These are phyloP conservation scores for Masticophis lateralis DNA, from an alignment of 2,797 vertebrate genomes.

Conservation along the genomic window DNA sequence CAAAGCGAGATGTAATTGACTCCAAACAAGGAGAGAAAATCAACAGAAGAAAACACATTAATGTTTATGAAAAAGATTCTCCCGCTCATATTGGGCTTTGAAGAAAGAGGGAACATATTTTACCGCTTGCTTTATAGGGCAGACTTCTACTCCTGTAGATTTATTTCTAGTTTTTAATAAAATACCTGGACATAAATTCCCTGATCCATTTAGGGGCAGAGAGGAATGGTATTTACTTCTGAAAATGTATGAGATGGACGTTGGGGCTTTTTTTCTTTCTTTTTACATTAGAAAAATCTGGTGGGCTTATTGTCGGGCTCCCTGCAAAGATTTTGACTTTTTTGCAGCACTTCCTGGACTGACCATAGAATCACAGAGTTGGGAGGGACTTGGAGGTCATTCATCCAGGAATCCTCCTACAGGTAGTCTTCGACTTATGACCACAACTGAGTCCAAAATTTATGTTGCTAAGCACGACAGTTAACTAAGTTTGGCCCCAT, in stretches of 20 bases:
- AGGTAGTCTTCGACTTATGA: not conserved
- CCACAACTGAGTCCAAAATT: not conserved
- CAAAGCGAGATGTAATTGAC: not conserved
- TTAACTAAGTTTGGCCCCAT: not conserved
- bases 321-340: not conserved
- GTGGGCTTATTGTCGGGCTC: not conserved
- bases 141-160: not conserved
- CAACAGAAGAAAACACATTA: not conserved
- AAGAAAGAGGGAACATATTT: not conserved
- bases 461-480: not conserved
- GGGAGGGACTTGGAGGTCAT: not conserved
- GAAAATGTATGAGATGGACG: not conserved
- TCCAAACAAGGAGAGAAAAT: not conserved
- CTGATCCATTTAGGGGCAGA: not conserved
- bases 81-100: not conserved
- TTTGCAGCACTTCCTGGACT: not conserved
- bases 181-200: not conserved
- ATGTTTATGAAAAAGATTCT: constrained; percentile 1
- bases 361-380: not conserved
- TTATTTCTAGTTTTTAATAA: not conserved
- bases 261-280: not conserved
- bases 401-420: not conserved
- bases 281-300: not conserved
- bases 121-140: not conserved
- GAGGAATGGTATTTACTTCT: not conserved